These are phyloP conservation scores for Atractosteus spatula DNA, from an alignment of 2,113 vertebrate genomes.

Conservation along the genomic window DNA sequence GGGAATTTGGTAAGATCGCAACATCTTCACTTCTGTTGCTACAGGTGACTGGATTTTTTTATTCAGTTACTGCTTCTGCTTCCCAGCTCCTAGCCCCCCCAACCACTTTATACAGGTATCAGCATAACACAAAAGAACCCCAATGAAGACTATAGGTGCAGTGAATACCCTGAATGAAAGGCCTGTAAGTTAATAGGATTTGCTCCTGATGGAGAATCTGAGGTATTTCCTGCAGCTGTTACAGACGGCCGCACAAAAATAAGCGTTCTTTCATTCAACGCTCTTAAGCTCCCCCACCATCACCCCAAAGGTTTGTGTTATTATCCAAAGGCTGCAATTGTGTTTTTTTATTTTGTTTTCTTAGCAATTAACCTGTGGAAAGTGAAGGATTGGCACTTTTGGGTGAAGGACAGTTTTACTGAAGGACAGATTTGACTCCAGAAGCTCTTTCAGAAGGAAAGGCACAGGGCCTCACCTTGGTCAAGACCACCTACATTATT, in stretches of 20 bases:
- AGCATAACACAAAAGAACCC: slow-evolving; percentile 51
- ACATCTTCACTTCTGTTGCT: slow-evolving; percentile 57
- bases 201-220: slow-evolving; percentile 62
- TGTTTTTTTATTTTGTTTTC: slow-evolving; percentile 11
- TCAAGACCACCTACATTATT: no score
- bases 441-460: no score
- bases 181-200: slow-evolving; percentile 69
- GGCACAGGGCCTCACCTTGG: no score
- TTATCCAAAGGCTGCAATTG: slow-evolving; percentile 42
- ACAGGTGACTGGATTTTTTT: slow-evolving; percentile 53
- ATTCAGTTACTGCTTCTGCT: slow-evolving; percentile 52
- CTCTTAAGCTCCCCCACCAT: slow-evolving; percentile 37
- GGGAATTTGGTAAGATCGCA: slow-evolving; percentile 56
- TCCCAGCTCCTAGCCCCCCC: slow-evolving; percentile 38
- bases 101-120: slow-evolving; percentile 53
- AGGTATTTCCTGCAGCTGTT: slow-evolving; percentile 66
- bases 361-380: slow-evolving; percentile 40
- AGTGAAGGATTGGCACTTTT: slow-evolving; percentile 64
- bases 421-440: slow-evolving; percentile 60
- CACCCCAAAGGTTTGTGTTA: slow-evolving; percentile 49
- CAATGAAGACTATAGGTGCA: slow-evolving; percentile 56
- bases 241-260: slow-evolving; percentile 65
- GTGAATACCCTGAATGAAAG: slow-evolving; percentile 61
- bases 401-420: slow-evolving; percentile 64
- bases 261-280: slow-evolving; percentile 65